These are phyloP conservation scores for Chrysocyon brachyurus DNA, from an alignment of 2,797 vertebrate genomes.

Conservation along the genomic window DNA sequence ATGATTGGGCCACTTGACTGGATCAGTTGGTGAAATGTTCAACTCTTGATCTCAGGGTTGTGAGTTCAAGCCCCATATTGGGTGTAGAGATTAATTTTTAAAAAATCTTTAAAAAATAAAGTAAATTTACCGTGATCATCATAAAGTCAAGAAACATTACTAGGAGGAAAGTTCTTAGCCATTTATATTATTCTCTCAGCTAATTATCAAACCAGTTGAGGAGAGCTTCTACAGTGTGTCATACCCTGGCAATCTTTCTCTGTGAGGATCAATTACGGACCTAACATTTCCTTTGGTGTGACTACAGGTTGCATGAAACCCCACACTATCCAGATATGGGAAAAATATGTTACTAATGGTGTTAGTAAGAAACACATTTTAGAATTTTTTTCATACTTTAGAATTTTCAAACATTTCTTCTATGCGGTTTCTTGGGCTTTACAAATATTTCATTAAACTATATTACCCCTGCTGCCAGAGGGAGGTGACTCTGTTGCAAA, in stretches of 20 bases:
- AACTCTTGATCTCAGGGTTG: background rate
- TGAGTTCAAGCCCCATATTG: background rate
- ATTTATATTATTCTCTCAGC: background rate
- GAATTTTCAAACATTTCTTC: slow-evolving; percentile 52
- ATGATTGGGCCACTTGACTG: background rate
- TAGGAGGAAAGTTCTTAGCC: background rate
- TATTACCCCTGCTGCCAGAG: background rate
- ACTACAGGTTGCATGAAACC: background rate
- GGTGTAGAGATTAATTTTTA: background rate
- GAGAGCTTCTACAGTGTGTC: background rate
- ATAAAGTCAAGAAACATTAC: background rate
- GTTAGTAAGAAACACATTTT: background rate
- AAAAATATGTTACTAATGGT: slow-evolving; percentile 32
- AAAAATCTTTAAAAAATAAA: background rate
- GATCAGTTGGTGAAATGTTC: background rate
- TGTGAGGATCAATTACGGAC: background rate
- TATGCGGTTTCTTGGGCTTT: slow-evolving; percentile 24
- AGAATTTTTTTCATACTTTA: background rate
- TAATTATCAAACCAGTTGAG: background rate
- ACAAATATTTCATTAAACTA: slow-evolving; percentile 69
- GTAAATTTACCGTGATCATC: background rate
- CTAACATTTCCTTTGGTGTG: background rate
- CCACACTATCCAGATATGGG: background rate
- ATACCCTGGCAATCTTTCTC: background rate
- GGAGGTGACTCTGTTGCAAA: slow-evolving; percentile 3